These are phyloP conservation scores for Geococcyx californianus DNA, from an alignment of 2,113 vertebrate species.

Conservation along the genomic window DNA sequence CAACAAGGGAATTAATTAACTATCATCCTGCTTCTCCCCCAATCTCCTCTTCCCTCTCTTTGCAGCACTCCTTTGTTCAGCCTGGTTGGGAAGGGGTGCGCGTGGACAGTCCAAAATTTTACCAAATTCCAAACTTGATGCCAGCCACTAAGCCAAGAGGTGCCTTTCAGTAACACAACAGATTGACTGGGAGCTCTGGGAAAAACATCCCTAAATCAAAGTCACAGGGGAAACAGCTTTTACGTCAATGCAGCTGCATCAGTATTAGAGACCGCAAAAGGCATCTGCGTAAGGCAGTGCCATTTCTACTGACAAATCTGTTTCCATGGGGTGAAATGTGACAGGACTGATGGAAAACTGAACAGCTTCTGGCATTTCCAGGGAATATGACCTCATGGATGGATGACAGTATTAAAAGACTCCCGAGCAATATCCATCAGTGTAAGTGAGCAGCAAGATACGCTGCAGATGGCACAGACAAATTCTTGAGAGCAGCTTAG, in stretches of 20 bases:
- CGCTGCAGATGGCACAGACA: neutral
- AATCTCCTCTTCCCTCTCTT: neutral
- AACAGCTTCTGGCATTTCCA: neutral
- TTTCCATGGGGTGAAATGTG: neutral
- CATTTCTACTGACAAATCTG: neutral
- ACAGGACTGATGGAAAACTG: neutral
- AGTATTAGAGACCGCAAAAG: no score
- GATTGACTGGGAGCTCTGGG: neutral
- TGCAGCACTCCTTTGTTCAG: neutral
- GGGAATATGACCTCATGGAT: neutral
- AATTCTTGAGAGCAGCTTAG: neutral
- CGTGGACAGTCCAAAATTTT: no score
- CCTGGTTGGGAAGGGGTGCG: neutral
- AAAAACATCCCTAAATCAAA: neutral
- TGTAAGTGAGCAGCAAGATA: neutral
- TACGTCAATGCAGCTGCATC: neutral
- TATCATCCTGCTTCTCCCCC: no score
- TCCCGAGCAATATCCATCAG: neutral
- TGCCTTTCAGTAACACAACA: neutral
- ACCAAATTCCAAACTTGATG: neutral
- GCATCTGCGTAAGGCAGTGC: rapidly evolving
- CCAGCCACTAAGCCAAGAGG: neutral
- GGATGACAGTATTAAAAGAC: neutral
- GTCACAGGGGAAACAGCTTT: neutral
- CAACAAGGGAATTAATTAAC: neutral